Base-by-base conservation (phyloP, 2,797 vertebrate genomes). In the Thripadectes ignobilis region DNA sequence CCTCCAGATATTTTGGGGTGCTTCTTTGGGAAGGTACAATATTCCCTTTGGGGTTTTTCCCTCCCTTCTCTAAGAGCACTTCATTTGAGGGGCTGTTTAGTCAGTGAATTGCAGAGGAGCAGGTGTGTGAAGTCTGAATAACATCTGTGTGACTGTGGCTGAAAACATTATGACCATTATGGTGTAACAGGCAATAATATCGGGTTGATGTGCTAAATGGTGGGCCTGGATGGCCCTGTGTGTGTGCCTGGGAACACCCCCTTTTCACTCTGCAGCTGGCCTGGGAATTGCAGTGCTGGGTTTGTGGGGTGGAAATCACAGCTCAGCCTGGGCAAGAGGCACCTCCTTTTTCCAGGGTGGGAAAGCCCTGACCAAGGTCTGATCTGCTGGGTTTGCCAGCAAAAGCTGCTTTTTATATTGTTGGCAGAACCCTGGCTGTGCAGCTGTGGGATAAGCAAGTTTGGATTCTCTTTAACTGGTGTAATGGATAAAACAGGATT, bases 61-160 rank as follows among this genome's bases (percentile, higher is more conserved):
- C 38, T 21, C 32, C 41, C 14, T 43, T 34, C 65, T 23, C 48
- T 45, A 54, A 68, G 24, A 82, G n/a, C 68, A 1, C 48, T 88
- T 96, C 54, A 36, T 85, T 92, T 80, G 49, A 69, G 66, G 67
- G 66, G 61, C 92, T 86, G 75, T 88, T 95, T 17, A 85, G 91
- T 83, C 67, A 22, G 76, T 68, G 80, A 45, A 21, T 71, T 61
- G 83, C 57, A 57, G 46, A 24, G 71, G 63, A 89, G 90, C 93
- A 96, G 95, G 81, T 97, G 92, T 74, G 62, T 24, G 65, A 51
- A 72, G 78, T 5, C 75, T 32, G 61, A 76, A 21, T 22, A 52
- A 16, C 83, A 85, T 79, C 93, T 73, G 77, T 32, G 21, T 46
- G 93, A 10, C 51, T 78, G 81, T 5, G 36, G 87, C 74, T 62